Evolutionary conservation across 2,113 vertebrate genomes (phyloP).

Genomic region (Nycticryphes semicollaris): DNA sequence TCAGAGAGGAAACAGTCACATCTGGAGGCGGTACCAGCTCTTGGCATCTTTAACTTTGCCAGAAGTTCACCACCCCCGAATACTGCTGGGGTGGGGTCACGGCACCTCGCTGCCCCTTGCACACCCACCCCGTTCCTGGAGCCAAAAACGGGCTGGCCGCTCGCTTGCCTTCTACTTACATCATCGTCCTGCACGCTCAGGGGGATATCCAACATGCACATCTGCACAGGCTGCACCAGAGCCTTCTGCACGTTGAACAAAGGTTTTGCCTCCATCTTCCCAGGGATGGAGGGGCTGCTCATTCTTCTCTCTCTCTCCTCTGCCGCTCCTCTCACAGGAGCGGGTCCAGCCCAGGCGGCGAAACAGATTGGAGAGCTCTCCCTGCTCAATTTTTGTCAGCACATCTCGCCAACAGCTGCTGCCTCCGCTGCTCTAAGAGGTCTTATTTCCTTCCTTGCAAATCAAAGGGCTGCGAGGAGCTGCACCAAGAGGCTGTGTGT

Average conservation of each 20-base stretch:
- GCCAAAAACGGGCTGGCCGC: neutral
- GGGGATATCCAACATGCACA: slow-evolving; percentile 87
- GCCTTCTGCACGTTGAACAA: slow-evolving; percentile 87
- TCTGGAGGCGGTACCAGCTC: slow-evolving; percentile 22
- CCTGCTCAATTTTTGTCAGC: neutral
- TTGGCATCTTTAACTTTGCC: neutral
- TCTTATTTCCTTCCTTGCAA: slow-evolving; percentile 41
- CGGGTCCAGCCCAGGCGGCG: neutral
- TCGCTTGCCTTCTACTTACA: slow-evolving; percentile 72
- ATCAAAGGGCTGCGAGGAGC: slow-evolving; percentile 46
- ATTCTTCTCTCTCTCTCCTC: neutral
- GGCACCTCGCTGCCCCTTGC: neutral
- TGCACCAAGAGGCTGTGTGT: slow-evolving; percentile 9
- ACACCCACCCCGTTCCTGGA: neutral
- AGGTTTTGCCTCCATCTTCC: slow-evolving; percentile 83
- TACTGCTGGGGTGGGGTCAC: neutral
- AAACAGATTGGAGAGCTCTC: neutral
- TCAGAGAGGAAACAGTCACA: slow-evolving; percentile 3
- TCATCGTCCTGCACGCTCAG: slow-evolving; percentile 83
- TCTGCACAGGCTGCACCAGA: slow-evolving; percentile 84
- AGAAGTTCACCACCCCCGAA: slow-evolving; percentile 7
- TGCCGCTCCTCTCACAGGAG: neutral
- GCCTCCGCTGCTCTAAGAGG: neutral
- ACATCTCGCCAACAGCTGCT: slow-evolving; percentile 30
- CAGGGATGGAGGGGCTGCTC: slow-evolving; percentile 35